Evolutionary conservation across 2,888 invertebrate genomes (phyloP).

Genomic region (Conomelus anceps): DNA sequence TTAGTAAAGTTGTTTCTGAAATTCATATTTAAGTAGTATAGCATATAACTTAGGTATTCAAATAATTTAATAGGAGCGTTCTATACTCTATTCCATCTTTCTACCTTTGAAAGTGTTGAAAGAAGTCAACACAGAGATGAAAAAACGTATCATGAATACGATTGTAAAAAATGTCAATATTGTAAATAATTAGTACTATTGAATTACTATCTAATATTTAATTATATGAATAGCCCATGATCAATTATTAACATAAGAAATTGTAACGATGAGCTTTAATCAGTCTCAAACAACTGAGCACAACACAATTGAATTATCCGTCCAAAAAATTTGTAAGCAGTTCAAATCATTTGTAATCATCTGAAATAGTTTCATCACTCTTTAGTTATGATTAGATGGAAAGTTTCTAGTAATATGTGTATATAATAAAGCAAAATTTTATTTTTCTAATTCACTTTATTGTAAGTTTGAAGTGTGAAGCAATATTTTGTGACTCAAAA

Average conservation of each 20-base stretch:
- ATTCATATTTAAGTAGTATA: no score
- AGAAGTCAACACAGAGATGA: no score
- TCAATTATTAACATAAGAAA: background rate
- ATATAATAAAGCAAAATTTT: background rate
- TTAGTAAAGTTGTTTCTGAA: no score
- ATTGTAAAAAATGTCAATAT: background rate
- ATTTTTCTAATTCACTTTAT: background rate
- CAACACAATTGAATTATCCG: background rate
- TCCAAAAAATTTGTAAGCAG: background rate
- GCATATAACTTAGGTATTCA: no score
- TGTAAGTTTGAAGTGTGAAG: background rate
- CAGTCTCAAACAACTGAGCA: background rate
- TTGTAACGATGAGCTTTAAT: background rate
- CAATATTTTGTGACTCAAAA: background rate
- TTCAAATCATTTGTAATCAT: background rate
- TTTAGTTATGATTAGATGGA: no score
- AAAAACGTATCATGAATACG: no score
- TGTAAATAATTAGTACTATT: background rate
- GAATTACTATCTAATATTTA: background rate
- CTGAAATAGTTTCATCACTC: no score
- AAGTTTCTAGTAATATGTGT: background rate
- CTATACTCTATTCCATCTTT: no score
- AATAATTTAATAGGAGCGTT: no score
- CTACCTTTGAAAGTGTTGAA: no score
- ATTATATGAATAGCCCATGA: background rate